phyloP scores from a whole-genome alignment of 2,888 invertebrate genomes.

The Patella ulyssiponensis region DNA sequence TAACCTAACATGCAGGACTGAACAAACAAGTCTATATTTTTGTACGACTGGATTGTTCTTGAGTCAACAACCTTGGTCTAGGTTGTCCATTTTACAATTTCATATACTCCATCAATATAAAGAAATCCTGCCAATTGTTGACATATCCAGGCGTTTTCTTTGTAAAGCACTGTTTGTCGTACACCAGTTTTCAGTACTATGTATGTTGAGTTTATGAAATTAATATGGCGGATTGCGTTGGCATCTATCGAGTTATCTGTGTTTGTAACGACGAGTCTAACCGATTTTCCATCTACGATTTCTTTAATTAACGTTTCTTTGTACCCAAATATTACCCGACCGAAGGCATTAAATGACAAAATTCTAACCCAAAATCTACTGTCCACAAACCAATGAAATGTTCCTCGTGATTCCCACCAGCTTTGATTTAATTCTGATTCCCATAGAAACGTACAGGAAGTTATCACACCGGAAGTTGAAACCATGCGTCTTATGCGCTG shows the following conservation, averaged over 20 bases:
- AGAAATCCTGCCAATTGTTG: background rate
- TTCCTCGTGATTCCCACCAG: background rate
- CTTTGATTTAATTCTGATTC: background rate
- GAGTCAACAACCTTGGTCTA: background rate
- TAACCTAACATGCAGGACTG: background rate
- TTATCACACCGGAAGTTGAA: background rate
- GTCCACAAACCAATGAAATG: background rate
- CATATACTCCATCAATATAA: background rate
- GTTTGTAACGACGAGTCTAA: background rate
- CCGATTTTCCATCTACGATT: background rate
- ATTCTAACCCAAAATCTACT: background rate
- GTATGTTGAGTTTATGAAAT: background rate
- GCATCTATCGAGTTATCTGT: background rate
- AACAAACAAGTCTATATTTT: background rate
- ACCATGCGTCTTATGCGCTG: background rate
- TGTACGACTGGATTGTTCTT: background rate
- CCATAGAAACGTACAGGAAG: background rate
- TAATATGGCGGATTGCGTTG: background rate
- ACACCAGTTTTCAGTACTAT: background rate
- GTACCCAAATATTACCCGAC: background rate
- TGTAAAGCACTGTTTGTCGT: background rate
- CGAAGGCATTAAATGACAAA: background rate
- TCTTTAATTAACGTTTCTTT: background rate
- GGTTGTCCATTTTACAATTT: background rate
- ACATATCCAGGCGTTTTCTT: background rate